Base-by-base conservation (phyloP, 1,140 invertebrate species). In the Aporrectodea caliginosa region DNA sequence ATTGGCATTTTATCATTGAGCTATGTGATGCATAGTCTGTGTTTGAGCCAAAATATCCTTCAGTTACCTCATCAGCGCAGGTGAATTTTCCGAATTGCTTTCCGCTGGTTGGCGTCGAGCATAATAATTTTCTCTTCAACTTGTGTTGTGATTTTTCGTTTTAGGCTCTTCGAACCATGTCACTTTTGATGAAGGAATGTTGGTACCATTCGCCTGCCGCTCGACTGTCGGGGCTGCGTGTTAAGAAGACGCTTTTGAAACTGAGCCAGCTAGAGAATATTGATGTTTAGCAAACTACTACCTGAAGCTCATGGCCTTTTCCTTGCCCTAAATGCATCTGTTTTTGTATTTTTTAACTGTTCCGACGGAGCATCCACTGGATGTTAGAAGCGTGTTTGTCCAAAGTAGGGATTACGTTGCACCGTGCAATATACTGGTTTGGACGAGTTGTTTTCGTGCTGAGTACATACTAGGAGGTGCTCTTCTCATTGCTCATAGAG, bases 151-250 rank as follows among this genome's bases (percentile, higher is more conserved):
- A 33, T 77, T n/a, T 73, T 16, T 16, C 70, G 35, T 90, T 90
- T 0, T 88, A 96, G 92, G 92, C 94, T 70, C 89, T 97, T 73
- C 92, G 93, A 81, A 92, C 93, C 33, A 94, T 98, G 91, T 93
- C 93, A 27, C 95, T 97, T 87, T 91, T 98, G 77, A 98, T 98
- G 96, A 95, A 95, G 84, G 95, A 98, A 90, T 98, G 95, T 86
- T 98, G 96, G 96, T 94, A 96, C 88, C 91, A 91, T 69, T 95
- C 93, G 90, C 94, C 95, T 78, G 92, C 92, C 69, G 96, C 95
- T 69, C 91, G 96, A 81, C 90, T 98, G 73, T 95, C 95, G 35
- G 93, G 95, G 12, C 89, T 98, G 73, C 90, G 96, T 82, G 93
- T 98, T 16, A 98, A 98, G 90, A 98, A 98, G 89, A 96, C 95